A percentile compares a stretch with the other conserved stretches of the same genome.
Conservation (phyloP, 2,888 invertebrate species). For the Glaucopsyche alexis region DNA sequence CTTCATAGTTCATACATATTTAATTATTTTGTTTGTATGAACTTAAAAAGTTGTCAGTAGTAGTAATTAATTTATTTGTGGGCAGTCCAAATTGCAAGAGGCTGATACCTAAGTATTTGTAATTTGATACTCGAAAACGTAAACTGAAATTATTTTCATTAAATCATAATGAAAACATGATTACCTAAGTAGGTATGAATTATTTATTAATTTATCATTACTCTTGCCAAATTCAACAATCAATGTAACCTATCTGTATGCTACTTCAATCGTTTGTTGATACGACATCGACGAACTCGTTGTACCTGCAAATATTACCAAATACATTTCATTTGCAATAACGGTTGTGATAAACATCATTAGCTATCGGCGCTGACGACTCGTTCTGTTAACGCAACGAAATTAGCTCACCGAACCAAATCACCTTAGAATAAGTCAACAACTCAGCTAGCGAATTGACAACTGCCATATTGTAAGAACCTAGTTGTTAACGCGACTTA, state of each 20-base stretch:
- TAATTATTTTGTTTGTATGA: neutral
- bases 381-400: conserved; percentile 52
- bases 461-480: conserved; percentile 79
- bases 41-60: neutral
- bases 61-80: neutral
- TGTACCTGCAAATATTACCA: conserved; percentile 71
- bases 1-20: neutral
- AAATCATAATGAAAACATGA: neutral
- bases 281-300: conserved; percentile 50
- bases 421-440: conserved; percentile 55
- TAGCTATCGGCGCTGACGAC: conserved; percentile 55
- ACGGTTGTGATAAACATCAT: conserved; percentile 75
- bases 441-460: conserved; percentile 78
- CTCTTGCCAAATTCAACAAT: conserved; percentile 30
- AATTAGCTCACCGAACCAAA: conserved; percentile 60
- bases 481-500: conserved; percentile 65
- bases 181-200: neutral
- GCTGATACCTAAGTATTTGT: conserved; percentile 16
- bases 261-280: conserved; percentile 30
- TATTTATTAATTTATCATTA: neutral
- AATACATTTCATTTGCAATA: conserved; percentile 69
- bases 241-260: conserved; percentile 19
- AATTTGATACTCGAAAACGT: conserved; percentile 14
- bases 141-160: neutral
- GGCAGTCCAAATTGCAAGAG: conserved; percentile 14